These are phyloP conservation scores for Pseudomugil tenellus DNA, from an alignment of 2,797 vertebrate species.

Conservation along the genomic window DNA sequence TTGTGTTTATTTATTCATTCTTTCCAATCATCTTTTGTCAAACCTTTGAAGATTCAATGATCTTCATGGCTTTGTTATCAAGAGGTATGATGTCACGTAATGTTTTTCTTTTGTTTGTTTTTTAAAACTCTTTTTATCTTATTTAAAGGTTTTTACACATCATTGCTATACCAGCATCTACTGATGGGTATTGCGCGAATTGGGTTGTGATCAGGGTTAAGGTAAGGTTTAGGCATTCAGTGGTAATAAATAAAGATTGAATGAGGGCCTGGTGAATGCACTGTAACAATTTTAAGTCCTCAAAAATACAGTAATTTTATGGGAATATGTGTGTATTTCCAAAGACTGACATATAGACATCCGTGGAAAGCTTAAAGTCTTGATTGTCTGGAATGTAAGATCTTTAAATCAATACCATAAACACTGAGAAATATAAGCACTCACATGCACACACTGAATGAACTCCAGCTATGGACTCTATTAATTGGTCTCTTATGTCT, in stretches of 20 bases:
- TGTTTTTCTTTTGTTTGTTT: neutral
- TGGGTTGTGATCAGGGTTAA: neutral
- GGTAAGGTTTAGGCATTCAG: neutral
- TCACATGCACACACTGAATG: slow-evolving; percentile 38
- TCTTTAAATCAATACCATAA: slow-evolving; percentile 64
- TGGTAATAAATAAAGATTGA: neutral
- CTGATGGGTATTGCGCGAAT: neutral
- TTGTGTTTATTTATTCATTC: no score
- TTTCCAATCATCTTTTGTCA: no score
- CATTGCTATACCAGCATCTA: neutral
- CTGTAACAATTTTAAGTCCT: neutral
- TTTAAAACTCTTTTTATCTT: neutral
- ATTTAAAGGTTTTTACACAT: neutral
- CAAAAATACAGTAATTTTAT: neutral
- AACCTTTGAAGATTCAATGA: neutral
- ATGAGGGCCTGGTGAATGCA: neutral
- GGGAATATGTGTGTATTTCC: slow-evolving; percentile 5
- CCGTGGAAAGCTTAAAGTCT: slow-evolving; percentile 45
- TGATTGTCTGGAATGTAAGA: slow-evolving; percentile 41
- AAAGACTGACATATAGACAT: slow-evolving; percentile 50
- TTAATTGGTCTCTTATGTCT: slow-evolving; percentile 71
- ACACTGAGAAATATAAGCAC: slow-evolving; percentile 49
- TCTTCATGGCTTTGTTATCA: no score
- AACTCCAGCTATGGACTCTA: slow-evolving; percentile 48
- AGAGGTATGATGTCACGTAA: neutral